Percentiles rank a stretch among this genome's conserved stretches.
Evolutionary conservation across 2,888 invertebrate genomes (phyloP).

Genomic region (Polietes domitor): DNA sequence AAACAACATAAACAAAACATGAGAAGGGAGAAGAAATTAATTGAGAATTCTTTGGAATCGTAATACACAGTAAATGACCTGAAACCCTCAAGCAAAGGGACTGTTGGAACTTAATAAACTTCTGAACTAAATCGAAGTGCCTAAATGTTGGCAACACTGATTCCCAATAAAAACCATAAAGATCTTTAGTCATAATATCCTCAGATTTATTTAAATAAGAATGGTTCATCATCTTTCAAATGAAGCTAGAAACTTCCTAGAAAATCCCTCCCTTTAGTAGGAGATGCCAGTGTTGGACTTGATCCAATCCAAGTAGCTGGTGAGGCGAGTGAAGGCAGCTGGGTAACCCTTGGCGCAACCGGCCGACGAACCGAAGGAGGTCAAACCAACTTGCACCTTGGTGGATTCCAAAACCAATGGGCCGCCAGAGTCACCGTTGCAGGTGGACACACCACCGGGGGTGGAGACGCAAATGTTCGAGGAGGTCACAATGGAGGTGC

Average conservation of each 20-base stretch:
- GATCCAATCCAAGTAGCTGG: slow-evolving; percentile 74
- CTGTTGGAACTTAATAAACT: too few species aligned
- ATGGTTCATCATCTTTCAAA: not conserved
- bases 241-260: too few species aligned
- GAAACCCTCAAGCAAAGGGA: too few species aligned
- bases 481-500: slow-evolving; percentile 64
- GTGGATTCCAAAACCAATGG: slow-evolving; percentile 70
- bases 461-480: slow-evolving; percentile 72
- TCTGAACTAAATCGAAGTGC: too few species aligned
- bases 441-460: slow-evolving; percentile 71
- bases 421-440: slow-evolving; percentile 78
- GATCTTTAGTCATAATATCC: not conserved
- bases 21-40: too few species aligned
- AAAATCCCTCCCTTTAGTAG: slow-evolving; percentile 7
- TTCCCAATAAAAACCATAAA: too few species aligned
- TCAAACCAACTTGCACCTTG: slow-evolving; percentile 72
- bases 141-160: too few species aligned
- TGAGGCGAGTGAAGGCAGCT: slow-evolving; percentile 73
- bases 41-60: too few species aligned
- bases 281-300: slow-evolving; percentile 34
- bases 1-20: too few species aligned
- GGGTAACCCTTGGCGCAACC: slow-evolving; percentile 75
- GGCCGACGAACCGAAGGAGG: slow-evolving; percentile 73
- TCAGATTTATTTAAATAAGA: not conserved
- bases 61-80: too few species aligned